A percentile compares a stretch with the other conserved stretches of the same genome.
These are phyloP conservation scores for Brachystomella parvula DNA, from an alignment of 1,140 invertebrate species.

Conservation along the genomic window DNA sequence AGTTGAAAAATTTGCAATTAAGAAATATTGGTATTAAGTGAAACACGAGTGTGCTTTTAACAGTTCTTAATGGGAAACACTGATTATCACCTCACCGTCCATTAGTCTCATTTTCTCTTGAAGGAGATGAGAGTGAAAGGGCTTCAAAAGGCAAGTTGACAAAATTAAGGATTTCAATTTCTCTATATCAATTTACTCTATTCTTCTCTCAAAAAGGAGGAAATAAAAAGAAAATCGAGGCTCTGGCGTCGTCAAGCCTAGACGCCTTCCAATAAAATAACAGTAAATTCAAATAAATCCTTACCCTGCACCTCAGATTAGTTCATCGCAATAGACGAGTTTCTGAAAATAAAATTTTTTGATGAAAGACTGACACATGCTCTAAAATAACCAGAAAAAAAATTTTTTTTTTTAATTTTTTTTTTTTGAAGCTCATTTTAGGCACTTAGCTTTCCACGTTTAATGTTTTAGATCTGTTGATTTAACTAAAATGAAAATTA, in stretches of 20 bases:
- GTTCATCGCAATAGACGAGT: background rate
- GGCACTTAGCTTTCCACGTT: no score
- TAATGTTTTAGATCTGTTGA: no score
- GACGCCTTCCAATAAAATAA: no score
- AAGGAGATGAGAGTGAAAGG: background rate
- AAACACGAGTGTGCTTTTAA: background rate
- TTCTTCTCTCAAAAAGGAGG: background rate
- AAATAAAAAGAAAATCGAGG: background rate
- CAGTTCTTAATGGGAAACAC: background rate
- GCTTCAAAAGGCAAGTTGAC: background rate
- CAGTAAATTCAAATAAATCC: no score
- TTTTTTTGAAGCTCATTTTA: no score
- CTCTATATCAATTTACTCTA: background rate
- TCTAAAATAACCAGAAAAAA: no score
- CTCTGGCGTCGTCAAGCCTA: background rate
- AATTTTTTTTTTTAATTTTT: no score
- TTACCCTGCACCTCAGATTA: background rate
- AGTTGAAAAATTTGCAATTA: no score
- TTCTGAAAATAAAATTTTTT: background rate
- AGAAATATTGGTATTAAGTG: background rate
- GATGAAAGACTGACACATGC: no score
- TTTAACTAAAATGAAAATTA: no score
- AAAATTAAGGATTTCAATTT: slow-evolving; percentile 7
- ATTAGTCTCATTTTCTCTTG: background rate
- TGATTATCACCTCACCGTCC: background rate